These are phyloP conservation scores for Lasioglossum albipes DNA, from an alignment of 1,140 invertebrate species.

Conservation along the genomic window DNA sequence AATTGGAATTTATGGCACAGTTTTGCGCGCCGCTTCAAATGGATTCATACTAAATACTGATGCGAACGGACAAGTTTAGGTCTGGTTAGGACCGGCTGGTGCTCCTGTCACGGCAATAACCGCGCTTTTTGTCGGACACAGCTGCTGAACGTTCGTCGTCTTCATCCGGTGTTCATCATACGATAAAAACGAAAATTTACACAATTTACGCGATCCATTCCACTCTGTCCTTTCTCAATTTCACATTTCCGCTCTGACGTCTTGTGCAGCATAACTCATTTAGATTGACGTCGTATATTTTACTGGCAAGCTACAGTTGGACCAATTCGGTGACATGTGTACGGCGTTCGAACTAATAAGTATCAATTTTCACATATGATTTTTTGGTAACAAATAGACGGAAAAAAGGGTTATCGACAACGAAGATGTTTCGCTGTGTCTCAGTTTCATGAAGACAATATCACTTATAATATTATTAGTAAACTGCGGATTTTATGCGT, in stretches of 20 bases:
- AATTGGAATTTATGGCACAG: constrained; percentile 74
- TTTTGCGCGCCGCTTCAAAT: constrained; percentile 58
- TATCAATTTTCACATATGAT: too few relatives aligned
- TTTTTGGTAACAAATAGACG: too few relatives aligned
- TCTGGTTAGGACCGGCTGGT: constrained; percentile 52
- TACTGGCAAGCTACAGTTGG: not conserved
- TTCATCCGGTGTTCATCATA: constrained; percentile 14
- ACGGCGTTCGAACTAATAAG: too few relatives aligned
- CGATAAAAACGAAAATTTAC: not conserved
- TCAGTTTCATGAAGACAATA: too few relatives aligned
- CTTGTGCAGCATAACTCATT: constrained; percentile 40
- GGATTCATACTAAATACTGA: constrained; percentile 70
- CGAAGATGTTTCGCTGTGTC: too few relatives aligned
- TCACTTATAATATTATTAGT: too few relatives aligned
- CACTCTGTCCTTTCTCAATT: not conserved
- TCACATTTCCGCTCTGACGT: not conserved
- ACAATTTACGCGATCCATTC: not conserved
- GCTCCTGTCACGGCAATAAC: constrained; percentile 51
- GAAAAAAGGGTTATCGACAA: too few relatives aligned
- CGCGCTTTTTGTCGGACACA: constrained; percentile 67
- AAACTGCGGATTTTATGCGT: too few relatives aligned
- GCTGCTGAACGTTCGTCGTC: constrained; percentile 64
- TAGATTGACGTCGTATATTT: constrained; percentile 12
- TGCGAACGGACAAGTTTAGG: constrained; percentile 57
- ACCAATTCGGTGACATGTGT: too few relatives aligned